These are phyloP conservation scores for Lophotriccus pileatus DNA, from an alignment of 2,797 vertebrate genomes.

Conservation along the genomic window DNA sequence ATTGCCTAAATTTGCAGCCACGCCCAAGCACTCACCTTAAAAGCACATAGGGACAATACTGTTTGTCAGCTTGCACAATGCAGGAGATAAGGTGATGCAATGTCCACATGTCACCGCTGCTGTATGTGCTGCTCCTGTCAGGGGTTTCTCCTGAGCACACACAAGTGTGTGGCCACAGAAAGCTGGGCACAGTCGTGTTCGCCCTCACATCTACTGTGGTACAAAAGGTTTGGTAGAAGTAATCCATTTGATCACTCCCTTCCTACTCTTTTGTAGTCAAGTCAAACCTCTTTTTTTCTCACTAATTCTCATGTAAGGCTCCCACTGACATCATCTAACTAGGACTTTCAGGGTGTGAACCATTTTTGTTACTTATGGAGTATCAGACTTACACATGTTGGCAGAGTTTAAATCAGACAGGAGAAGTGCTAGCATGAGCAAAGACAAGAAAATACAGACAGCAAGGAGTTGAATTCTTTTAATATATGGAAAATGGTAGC, in stretches of 20 bases:
- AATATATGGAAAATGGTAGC: background rate
- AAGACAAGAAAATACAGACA: background rate
- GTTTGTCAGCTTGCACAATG: conserved; percentile 22
- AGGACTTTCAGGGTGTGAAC: background rate
- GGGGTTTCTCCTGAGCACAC: background rate
- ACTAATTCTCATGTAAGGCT: background rate
- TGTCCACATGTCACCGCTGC: background rate
- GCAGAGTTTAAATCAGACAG: background rate
- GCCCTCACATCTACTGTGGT: background rate
- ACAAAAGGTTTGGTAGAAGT: background rate
- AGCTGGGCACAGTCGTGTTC: background rate
- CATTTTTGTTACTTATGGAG: conserved; percentile 10
- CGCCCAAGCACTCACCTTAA: conserved; percentile 41
- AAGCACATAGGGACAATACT: background rate
- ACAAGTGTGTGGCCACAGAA: background rate
- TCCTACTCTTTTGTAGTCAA: background rate
- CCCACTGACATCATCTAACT: background rate
- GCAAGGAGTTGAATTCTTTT: background rate
- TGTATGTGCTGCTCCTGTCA: background rate
- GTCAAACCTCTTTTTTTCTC: background rate
- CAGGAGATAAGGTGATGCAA: conserved; percentile 11
- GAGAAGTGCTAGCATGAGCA: background rate
- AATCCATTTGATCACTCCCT: background rate
- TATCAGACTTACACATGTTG: background rate
- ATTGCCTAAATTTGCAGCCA: conserved; percentile 6